A percentile compares a stretch with the other conserved stretches of the same genome.
Evolutionary conservation across 2,888 invertebrate species (phyloP).

Genomic region (Cataglyphis livida): DNA sequence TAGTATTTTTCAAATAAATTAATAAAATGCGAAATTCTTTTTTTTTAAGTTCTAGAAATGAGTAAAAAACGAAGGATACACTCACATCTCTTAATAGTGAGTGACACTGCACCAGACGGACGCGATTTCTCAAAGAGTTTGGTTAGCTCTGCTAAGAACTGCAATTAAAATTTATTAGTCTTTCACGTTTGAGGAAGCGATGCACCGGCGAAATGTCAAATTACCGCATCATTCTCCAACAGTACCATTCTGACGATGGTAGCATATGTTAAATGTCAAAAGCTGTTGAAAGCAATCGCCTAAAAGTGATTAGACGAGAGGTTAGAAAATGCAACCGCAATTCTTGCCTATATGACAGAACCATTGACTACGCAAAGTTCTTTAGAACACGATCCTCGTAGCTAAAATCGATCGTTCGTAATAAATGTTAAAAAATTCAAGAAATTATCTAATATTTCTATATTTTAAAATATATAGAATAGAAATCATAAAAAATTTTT

Average conservation of each 20-base stretch:
- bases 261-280: constrained; percentile 77
- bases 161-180: constrained; percentile 83
- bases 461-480: not conserved
- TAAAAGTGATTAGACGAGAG: constrained; percentile 6
- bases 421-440: not conserved
- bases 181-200: not conserved
- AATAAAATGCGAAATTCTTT: not conserved
- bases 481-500: not conserved
- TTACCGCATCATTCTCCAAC: constrained; percentile 90
- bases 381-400: not conserved
- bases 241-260: constrained; percentile 87
- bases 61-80: constrained; percentile 70
- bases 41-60: not conserved
- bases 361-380: not conserved
- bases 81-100: constrained; percentile 98
- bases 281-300: constrained; percentile 57
- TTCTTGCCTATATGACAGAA: not conserved
- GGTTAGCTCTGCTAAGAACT: constrained; percentile 94
- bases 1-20: not conserved
- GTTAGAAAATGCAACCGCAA: constrained; percentile 21
- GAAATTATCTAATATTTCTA: not conserved
- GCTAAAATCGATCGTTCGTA: not conserved
- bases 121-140: constrained; percentile 95
- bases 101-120: constrained; percentile 91
- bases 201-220: constrained; percentile 60